Base-by-base conservation (phyloP, 2,888 invertebrate genomes). In the Meiosimyza platycephala region DNA sequence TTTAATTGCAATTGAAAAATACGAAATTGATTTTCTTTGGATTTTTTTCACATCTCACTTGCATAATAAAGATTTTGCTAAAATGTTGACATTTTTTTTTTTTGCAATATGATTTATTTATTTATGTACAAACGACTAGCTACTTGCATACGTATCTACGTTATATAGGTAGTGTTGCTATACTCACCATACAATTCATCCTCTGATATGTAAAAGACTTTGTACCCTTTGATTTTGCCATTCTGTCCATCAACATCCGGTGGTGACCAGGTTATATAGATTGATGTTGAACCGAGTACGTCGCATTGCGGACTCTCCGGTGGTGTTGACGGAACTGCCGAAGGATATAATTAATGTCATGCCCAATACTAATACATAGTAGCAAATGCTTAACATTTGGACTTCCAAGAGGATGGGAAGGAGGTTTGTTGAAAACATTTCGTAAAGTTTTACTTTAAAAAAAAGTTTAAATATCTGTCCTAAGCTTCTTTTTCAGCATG, bases 211-310 rank as follows among this genome's bases (percentile, higher is more conserved):
- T 93, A 93, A 72, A 92, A 93, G 72, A 95, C 93, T 88, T 95
- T 93, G 88, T 95, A 96, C 62, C 95, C 95, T 85, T 94, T 93
- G 74, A 95, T 90, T 72, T 93, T 90, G 16, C 95, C 95, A 85
- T 96, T 95, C 76, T 94, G 90, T n/a, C 94, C 94, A 78, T 94
- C 91, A 65, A 91, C 88, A 66, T 93, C 92, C 28, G 95, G 95
- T 18, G 94, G 92, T 79, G 94, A 94, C 95, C 95, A 96, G 73
- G 93, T 92, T 78, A 95, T 93, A 83, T 94, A 92, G 77, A 95
- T 91, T 76, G 94, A 95, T 86, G 95, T 94, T 33, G 95, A 95
- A 81, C 93, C 93, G 73, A 94, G 88, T 28, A 95, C 93, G 72
- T 93, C 92, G 86, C 95, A 95, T 78, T 93, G 92, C 28, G 95